Conservation (phyloP, 2,113 vertebrate genomes). For the Chaetura pelagica region DNA sequence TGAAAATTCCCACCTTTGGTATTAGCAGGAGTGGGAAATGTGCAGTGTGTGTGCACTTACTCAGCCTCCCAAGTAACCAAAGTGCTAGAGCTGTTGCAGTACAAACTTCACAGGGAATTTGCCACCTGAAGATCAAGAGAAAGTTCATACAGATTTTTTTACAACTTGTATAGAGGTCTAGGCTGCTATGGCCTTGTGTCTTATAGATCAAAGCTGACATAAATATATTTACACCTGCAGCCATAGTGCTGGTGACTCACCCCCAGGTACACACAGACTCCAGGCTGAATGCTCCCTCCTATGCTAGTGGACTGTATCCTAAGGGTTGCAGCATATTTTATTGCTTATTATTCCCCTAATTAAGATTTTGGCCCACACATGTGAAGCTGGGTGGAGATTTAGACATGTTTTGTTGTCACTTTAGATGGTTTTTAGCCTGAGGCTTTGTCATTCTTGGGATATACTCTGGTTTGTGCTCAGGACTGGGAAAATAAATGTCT, state of each 20-base stretch:
- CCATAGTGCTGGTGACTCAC: background rate
- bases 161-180: background rate
- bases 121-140: background rate
- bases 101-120: fast-evolving
- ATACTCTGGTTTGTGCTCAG: background rate
- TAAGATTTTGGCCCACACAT: background rate
- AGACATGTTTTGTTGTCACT: background rate
- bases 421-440: background rate
- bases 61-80: background rate
- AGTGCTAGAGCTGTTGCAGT: fast-evolving
- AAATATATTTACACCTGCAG: background rate
- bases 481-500: background rate
- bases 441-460: background rate
- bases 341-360: background rate
- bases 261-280: background rate
- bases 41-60: too few species aligned
- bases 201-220: background rate
- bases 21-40: background rate
- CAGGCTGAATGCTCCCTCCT: background rate
- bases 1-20: background rate
- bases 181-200: background rate
- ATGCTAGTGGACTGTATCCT: background rate
- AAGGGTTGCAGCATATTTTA: background rate
- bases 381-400: background rate
- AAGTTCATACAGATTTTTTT: background rate